Evolutionary conservation across 2,113 vertebrate genomes (phyloP), one percentile per base, ranked within the genome.

Genomic region (Misgurnus mizolepis): DNA sequence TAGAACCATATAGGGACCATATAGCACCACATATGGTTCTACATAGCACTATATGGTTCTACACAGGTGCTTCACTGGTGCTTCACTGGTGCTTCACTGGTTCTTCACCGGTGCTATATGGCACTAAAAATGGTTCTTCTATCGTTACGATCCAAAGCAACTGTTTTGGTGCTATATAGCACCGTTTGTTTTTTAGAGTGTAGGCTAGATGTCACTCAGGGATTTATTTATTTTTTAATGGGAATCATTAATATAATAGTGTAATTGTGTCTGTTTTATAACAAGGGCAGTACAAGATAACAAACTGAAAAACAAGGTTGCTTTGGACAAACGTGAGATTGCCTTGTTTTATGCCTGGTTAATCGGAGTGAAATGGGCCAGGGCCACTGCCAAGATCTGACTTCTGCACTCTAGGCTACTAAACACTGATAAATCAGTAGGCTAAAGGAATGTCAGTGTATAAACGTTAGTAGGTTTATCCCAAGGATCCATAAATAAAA

Each of bases 381-480:
- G 53, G 50, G 40, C 34, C 55, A 73, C 39, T 45, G 55, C 11
- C 40, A 73, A 73, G 71, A 73, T 60, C 70, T 3, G 17, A 6
- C 9, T 60, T 60, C 14, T 60, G 11, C 55, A 60, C 53, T 39
- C 17, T 22, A 27, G 40, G 40, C 71, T 45, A 73, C 55, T 1
- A 12, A n/a, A 61, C 11, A 0, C 55, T 61, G 55, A 73, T 27
- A 45, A 60, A 73, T 2, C 4, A 43, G 71, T 60, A 22, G 22
- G 22, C 22, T 22, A 11, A 61, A 73, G 55, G 55, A 73, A 73
- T 60, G 55, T 73, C 55, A 1, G 60, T 73, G 55, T 45, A 73
- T 61, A 73, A 40, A 73, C 43, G 70, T 60, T 17, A 58, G 55
- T 18, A 58, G 55, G 60, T 61, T 73, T 60, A 73, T 60, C n/a